A percentile compares a stretch with the other conserved stretches of the same genome.
Conservation (phyloP, 2,113 vertebrate genomes). For the Brachyhypopomus occidentalis region DNA sequence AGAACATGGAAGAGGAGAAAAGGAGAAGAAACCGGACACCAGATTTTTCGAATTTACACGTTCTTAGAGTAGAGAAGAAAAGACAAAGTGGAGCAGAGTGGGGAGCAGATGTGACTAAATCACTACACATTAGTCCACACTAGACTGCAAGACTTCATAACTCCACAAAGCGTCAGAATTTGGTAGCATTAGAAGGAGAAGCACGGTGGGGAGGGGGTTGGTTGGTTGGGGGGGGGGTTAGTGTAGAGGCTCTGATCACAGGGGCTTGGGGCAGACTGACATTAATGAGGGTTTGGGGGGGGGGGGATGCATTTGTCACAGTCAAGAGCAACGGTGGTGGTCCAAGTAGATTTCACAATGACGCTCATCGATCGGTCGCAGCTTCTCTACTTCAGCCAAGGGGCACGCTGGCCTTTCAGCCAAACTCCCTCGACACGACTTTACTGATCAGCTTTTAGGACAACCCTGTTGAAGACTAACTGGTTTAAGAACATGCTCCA, state of each 20-base stretch:
- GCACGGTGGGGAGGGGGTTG: no score
- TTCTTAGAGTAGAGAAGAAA: no score
- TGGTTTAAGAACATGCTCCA: neutral
- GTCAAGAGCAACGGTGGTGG: neutral
- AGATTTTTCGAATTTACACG: neutral
- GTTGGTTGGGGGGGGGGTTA: no score
- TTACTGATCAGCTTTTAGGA: neutral
- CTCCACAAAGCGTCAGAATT: neutral
- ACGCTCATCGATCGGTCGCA: constrained; percentile 7
- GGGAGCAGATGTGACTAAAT: neutral
- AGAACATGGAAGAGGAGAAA: constrained; percentile 5
- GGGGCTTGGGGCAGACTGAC: constrained; percentile 9
- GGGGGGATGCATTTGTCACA: constrained; percentile 3
- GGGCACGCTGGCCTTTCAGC: neutral
- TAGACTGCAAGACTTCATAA: neutral
- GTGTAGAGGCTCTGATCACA: constrained; percentile 23
- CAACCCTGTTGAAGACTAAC: neutral
- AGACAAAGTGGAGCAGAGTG: neutral
- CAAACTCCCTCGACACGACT: neutral
- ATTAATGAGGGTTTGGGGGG: constrained; percentile 4
- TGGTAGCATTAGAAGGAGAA: neutral
- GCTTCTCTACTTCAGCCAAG: neutral
- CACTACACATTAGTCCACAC: neutral
- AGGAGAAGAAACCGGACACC: neutral
- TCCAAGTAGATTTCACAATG: constrained; percentile 1